phyloP scores from a whole-genome alignment of 2,797 vertebrate genomes.

The Lutjanus argentimaculatus region DNA sequence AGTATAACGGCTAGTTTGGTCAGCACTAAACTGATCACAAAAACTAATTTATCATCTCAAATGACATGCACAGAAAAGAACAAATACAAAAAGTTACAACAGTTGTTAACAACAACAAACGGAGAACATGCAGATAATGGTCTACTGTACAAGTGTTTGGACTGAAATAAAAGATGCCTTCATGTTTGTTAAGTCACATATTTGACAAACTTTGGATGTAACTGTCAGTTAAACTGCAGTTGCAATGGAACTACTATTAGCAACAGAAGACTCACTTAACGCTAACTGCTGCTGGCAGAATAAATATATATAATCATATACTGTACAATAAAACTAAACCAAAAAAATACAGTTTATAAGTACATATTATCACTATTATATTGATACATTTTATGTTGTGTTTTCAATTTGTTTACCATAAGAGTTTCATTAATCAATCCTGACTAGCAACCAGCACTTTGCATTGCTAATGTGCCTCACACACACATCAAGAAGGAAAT shows the following conservation, averaged over 20 bases:
- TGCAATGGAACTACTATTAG: neutral
- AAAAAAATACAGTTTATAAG: too few species aligned
- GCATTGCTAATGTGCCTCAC: slow-evolving; percentile 1
- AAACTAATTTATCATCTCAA: neutral
- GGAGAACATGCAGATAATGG: neutral
- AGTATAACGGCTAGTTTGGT: too few species aligned
- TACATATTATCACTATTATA: neutral
- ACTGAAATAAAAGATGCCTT: too few species aligned
- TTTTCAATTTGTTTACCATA: slow-evolving; percentile 1
- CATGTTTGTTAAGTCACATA: too few species aligned
- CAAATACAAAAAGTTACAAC: neutral
- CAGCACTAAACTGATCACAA: too few species aligned
- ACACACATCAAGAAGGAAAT: slow-evolving; percentile 8
- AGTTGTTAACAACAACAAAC: neutral
- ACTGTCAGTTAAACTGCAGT: neutral
- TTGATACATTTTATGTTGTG: neutral
- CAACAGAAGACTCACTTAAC: neutral
- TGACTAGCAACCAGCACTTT: neutral
- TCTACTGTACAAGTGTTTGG: neutral
- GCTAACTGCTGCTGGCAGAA: neutral
- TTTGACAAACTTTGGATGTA: neutral
- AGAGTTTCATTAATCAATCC: neutral
- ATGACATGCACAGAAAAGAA: neutral
- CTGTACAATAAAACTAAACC: neutral
- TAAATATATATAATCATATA: neutral